Conservation (phyloP, 2,888 invertebrate genomes). For the Epinotia brunnichana region DNA sequence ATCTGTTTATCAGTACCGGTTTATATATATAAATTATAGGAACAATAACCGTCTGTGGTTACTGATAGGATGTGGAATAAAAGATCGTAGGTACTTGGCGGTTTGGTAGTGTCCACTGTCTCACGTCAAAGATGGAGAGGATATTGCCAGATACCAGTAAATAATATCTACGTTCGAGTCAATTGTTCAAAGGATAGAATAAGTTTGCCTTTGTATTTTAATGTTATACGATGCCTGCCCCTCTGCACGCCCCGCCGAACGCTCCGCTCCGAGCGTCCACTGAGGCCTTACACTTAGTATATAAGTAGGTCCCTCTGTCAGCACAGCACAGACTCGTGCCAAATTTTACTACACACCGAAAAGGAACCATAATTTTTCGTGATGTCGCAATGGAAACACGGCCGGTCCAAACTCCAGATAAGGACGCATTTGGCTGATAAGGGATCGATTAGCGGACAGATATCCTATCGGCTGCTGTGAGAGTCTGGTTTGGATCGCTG, state of each 20-base stretch:
- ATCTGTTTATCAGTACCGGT: conserved; percentile 44
- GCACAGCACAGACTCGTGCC: too few species aligned
- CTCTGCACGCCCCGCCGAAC: too few species aligned
- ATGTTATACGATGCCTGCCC: too few species aligned
- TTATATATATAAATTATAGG: conserved; percentile 57
- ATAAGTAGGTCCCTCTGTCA: too few species aligned
- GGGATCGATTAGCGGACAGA: conserved; percentile 65
- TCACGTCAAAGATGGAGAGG: background rate
- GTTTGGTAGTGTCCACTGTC: conserved; percentile 13
- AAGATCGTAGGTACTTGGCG: conserved; percentile 47
- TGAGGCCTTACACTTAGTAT: too few species aligned
- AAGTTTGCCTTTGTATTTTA: too few species aligned
- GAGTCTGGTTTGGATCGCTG: conserved; percentile 33
- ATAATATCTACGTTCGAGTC: too few species aligned
- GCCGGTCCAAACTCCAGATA: conserved; percentile 61
- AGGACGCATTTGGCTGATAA: conserved; percentile 63
- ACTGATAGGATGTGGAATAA: conserved; percentile 63
- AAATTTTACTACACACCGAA: too few species aligned
- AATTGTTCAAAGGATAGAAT: too few species aligned
- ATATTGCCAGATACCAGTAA: too few species aligned
- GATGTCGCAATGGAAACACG: conserved; percentile 48
- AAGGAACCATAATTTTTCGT: background rate
- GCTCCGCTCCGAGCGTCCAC: too few species aligned
- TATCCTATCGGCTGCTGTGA: conserved; percentile 31
- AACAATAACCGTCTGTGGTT: conserved; percentile 66